Evolutionary conservation across 2,888 invertebrate species (phyloP).

Genomic region (Drosophila meridiana): DNA sequence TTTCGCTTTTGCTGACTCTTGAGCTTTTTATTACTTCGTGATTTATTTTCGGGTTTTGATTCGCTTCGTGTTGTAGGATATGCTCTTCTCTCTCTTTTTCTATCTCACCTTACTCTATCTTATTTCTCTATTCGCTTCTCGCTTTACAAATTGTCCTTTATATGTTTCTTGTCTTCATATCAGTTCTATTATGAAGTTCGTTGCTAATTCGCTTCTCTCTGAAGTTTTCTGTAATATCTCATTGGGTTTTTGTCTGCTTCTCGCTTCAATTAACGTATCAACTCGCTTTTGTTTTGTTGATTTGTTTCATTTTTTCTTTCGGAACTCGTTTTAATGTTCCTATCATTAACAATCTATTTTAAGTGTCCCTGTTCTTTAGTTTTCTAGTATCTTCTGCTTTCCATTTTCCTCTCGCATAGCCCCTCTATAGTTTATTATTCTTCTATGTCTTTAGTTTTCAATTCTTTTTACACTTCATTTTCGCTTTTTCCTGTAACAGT

Average conservation of each 20-base stretch:
- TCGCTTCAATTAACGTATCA: not conserved
- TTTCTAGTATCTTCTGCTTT: not conserved
- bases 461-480: not conserved
- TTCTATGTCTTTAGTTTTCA: not conserved
- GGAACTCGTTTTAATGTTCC: not conserved
- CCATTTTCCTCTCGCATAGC: not conserved
- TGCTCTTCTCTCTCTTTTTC: not conserved
- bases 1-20: not conserved
- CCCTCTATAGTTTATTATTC: not conserved
- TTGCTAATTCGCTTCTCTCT: too few species aligned
- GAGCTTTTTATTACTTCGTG: too few species aligned
- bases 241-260: not conserved
- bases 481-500: rapidly evolving
- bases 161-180: not conserved
- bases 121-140: not conserved
- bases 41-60: not conserved
- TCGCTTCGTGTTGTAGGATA: not conserved
- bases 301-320: not conserved
- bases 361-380: not conserved
- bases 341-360: not conserved
- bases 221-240: too few species aligned
- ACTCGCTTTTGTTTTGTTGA: not conserved
- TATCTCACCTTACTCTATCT: not conserved
- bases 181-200: too few species aligned
- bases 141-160: not conserved